phyloP scores from a whole-genome alignment of 2,113 vertebrate species.

The Cettia cetti region DNA sequence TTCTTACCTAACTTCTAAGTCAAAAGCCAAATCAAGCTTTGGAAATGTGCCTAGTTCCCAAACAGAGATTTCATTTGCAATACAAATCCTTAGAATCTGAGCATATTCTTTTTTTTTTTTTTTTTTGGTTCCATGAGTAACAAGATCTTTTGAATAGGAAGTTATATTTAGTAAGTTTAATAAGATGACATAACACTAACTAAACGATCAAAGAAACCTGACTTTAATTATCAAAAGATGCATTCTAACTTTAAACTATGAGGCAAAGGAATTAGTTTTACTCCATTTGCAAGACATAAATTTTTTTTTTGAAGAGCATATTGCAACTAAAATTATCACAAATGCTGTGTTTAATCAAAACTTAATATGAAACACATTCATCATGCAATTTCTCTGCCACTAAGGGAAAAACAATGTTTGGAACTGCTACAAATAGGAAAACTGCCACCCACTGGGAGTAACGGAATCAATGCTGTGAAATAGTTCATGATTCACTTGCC shows the following conservation, averaged over 20 bases:
- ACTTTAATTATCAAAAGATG: not conserved
- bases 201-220: not conserved
- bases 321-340: slow-evolving; percentile 18
- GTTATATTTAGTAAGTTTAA: not conserved
- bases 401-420: slow-evolving; percentile 59
- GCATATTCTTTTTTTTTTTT: not conserved
- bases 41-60: not conserved
- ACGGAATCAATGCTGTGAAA: slow-evolving; percentile 31
- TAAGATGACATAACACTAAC: not conserved
- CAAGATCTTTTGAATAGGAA: not conserved
- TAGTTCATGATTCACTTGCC: slow-evolving; percentile 42
- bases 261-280: not conserved
- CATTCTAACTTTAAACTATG: not conserved
- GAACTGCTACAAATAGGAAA: slow-evolving; percentile 52
- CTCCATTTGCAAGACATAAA: not conserved
- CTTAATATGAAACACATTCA: slow-evolving; percentile 55
- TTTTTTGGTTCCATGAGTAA: not conserved
- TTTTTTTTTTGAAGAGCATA: not conserved
- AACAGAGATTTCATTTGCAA: not conserved
- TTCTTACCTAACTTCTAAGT: not conserved
- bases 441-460: slow-evolving; percentile 36
- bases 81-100: not conserved
- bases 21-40: not conserved
- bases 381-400: slow-evolving; percentile 34
- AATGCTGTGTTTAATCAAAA: slow-evolving; percentile 48